A percentile compares a stretch with the other conserved stretches of the same genome.
Conservation (phyloP, 2,888 invertebrate species). For the Drosophila koepferae region DNA sequence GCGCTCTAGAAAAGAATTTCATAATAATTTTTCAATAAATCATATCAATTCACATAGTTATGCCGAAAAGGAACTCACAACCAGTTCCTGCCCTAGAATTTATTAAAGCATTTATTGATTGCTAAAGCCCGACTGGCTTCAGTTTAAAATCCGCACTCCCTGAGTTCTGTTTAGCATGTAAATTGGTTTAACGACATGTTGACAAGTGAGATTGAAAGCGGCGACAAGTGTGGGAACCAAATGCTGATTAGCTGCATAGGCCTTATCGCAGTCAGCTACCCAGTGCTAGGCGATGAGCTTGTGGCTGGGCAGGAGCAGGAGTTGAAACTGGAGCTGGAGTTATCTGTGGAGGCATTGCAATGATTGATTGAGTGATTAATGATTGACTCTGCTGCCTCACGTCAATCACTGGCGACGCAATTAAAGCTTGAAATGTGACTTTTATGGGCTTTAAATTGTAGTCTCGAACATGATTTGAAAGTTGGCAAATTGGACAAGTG, state of each 20-base stretch:
- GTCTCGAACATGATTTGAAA: conserved; percentile 55
- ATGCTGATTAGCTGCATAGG: conserved; percentile 62
- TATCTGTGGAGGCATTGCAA: conserved; percentile 36
- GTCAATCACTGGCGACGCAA: conserved; percentile 52
- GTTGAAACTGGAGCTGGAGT: conserved; percentile 22
- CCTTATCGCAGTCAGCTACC: conserved; percentile 15
- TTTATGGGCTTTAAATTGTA: conserved; percentile 63
- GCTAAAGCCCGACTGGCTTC: background rate
- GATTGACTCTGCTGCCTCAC: conserved; percentile 54
- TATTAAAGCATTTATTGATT: conserved; percentile 4
- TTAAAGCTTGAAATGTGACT: conserved; percentile 61
- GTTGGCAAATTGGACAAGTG: conserved; percentile 33
- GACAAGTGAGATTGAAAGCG: conserved; percentile 81
- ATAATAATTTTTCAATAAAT: background rate
- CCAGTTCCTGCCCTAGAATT: background rate
- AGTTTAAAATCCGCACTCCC: conserved; percentile 18
- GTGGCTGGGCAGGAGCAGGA: conserved; percentile 25
- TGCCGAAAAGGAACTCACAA: background rate
- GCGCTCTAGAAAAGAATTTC: background rate
- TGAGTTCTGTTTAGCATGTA: conserved; percentile 62
- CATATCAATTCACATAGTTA: background rate
- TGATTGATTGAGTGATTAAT: conserved; percentile 84
- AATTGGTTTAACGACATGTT: conserved; percentile 83
- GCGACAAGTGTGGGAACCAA: conserved; percentile 55
- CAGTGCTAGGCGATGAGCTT: conserved; percentile 31